These are phyloP conservation scores for Diaphora mendica DNA, from an alignment of 2,888 invertebrate genomes.

Conservation along the genomic window DNA sequence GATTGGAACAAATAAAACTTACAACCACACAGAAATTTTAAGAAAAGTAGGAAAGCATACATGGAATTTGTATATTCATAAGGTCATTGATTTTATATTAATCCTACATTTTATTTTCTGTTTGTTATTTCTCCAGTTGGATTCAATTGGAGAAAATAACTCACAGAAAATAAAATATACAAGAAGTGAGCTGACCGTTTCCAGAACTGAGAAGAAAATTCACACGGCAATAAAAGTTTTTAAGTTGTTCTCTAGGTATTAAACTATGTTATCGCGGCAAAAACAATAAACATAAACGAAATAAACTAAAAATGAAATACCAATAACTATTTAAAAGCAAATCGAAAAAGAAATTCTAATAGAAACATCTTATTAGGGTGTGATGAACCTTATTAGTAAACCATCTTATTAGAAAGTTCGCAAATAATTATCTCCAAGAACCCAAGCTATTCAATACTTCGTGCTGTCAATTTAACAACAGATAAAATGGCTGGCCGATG, in stretches of 20 bases:
- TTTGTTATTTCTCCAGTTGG: no score
- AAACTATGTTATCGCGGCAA: background rate
- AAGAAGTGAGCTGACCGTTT: background rate
- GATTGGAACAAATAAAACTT: background rate
- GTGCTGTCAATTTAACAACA: constrained; percentile 64
- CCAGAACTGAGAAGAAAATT: background rate
- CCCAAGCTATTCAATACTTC: constrained; percentile 65
- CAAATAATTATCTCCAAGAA: constrained; percentile 63
- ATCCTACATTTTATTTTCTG: no score
- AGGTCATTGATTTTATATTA: no score
- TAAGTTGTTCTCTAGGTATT: background rate
- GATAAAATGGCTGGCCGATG: constrained; percentile 66
- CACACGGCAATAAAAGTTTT: background rate
- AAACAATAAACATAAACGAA: background rate
- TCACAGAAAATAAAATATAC: no score
- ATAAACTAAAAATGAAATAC: background rate
- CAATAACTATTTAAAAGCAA: background rate
- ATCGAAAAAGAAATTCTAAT: constrained; percentile 13
- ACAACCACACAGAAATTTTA: no score
- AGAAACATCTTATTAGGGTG: constrained; percentile 41
- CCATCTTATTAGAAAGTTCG: constrained; percentile 59
- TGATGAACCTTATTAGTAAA: constrained; percentile 46
- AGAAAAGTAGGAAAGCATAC: background rate
- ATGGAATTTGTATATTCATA: no score
- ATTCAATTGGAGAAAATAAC: no score